phyloP scores from a whole-genome alignment of 1,140 invertebrate genomes.

The Lordiphosa mommai region DNA sequence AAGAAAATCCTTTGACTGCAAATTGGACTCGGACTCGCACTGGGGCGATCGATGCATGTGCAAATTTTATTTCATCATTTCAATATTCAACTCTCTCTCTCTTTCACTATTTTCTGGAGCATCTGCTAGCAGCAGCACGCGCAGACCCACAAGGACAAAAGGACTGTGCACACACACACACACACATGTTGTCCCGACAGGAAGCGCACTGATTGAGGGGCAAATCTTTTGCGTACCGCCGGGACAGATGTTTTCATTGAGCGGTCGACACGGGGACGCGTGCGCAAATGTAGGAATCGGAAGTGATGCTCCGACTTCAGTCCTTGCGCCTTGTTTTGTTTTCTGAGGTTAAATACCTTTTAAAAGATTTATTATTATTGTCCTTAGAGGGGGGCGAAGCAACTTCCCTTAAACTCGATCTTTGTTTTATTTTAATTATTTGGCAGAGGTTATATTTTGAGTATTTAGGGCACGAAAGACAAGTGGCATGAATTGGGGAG shows the following conservation, averaged over 20 bases:
- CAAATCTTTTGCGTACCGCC: constrained; percentile 35
- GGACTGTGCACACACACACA: constrained; percentile 12
- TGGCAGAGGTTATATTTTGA: background rate
- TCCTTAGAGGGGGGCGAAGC: background rate
- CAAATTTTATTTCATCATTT: constrained; percentile 50
- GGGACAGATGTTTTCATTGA: constrained; percentile 64
- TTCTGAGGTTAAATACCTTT: constrained; percentile 14
- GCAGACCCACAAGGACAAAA: constrained; percentile 46
- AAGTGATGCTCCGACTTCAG: constrained; percentile 31
- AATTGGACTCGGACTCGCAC: constrained; percentile 16
- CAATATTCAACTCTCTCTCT: constrained; percentile 24
- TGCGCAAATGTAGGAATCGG: constrained; percentile 51
- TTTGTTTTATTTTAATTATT: constrained; percentile 40
- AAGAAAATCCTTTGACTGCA: constrained; percentile 44
- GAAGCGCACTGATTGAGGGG: constrained; percentile 75
- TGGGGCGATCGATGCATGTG: constrained; percentile 37
- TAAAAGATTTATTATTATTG: constrained; percentile 27
- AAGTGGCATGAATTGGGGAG: constrained; percentile 13
- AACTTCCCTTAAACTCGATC: constrained; percentile 26
- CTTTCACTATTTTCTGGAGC: constrained; percentile 4
- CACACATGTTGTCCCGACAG: constrained; percentile 47
- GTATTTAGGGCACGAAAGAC: constrained; percentile 11
- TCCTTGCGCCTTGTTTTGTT: constrained; percentile 1
- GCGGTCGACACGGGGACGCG: constrained; percentile 30
- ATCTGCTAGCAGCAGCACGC: constrained; percentile 63